These are phyloP conservation scores for Neodon shergylaensis DNA, from an alignment of 2,113 vertebrate species.

Conservation along the genomic window DNA sequence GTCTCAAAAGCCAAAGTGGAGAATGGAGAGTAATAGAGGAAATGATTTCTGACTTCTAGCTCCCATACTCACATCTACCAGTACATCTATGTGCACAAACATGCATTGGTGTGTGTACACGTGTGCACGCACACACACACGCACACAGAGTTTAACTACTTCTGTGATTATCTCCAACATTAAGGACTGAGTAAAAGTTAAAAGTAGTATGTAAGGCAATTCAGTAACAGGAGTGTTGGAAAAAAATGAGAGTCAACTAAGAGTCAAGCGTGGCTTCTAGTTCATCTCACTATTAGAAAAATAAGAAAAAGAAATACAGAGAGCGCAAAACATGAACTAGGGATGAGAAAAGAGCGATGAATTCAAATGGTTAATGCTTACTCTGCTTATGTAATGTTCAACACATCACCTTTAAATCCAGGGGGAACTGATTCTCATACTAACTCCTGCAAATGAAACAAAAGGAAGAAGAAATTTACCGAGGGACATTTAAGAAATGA, in stretches of 20 bases:
- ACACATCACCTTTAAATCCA: background rate
- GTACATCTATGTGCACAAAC: background rate
- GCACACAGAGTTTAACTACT: background rate
- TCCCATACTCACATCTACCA: no score
- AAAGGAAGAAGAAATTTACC: background rate
- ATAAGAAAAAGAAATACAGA: background rate
- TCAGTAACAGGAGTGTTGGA: background rate
- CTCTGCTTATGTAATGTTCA: background rate
- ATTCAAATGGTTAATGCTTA: background rate
- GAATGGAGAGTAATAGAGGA: background rate
- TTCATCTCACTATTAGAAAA: background rate
- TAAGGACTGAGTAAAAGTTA: background rate
- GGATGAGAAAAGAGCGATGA: background rate
- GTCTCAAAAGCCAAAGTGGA: background rate
- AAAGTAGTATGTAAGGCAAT: background rate
- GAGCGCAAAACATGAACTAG: background rate
- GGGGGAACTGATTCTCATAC: constrained; percentile 5
- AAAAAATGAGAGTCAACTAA: background rate
- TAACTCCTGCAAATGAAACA: constrained; percentile 8
- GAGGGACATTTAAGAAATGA: background rate
- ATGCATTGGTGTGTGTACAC: accelerated
- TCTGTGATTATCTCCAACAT: background rate
- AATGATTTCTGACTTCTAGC: background rate
- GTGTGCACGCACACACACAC: no score
- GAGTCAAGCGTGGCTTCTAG: background rate